Base-by-base conservation (phyloP, 1,140 invertebrate species). In the Euglossa dilemma region DNA sequence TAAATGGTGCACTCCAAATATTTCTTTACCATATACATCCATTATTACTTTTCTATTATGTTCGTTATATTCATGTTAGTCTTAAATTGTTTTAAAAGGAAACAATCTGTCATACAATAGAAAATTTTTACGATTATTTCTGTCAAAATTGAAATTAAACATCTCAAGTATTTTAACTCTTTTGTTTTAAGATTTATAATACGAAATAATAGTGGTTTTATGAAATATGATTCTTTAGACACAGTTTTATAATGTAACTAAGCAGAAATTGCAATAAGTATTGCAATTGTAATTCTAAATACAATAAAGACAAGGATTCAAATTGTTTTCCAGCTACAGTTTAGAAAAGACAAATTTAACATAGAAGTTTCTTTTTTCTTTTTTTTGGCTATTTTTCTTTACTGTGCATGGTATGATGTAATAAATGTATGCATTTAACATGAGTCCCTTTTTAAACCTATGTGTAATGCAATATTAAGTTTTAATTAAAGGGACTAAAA, bases 21-120 rank as follows among this genome's bases (percentile, higher is more conserved):
- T 79, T 61, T n/a, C 25, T 45, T 71, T 28, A 12, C n/a, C 8
- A 50, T 20, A 12, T 64, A 64, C 16, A n/a, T n/a, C 23, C 7
- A 7, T 7, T 57, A 45, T 71, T 36, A 79, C n/a, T 50, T 78
- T 79, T 77, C n/a, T 66, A 67, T 71, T 77, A 67, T 45, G 23
- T 67, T 76, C 11, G 23, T 64, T 23, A n/a, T 23, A 36, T 75
- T 70, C 28, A 47, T 36, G 18, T 63, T 43, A 16, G 16, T 50
- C 6, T 59, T 79, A 18, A 54, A 25, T 18, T 43, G 54, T 56
- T 45, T 52, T 7, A 14, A 43, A 28, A n/a, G 43, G 14, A 43
- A 64, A 20, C 16, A 28, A 45, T 54, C 64, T 43, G 14, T 11
- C 4, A 50, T 8, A 28, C 43, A 71, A 23, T 16, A 23, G 20